Base-by-base conservation (phyloP, 2,888 invertebrate species). In the Thecocarcelia acutangulata region DNA sequence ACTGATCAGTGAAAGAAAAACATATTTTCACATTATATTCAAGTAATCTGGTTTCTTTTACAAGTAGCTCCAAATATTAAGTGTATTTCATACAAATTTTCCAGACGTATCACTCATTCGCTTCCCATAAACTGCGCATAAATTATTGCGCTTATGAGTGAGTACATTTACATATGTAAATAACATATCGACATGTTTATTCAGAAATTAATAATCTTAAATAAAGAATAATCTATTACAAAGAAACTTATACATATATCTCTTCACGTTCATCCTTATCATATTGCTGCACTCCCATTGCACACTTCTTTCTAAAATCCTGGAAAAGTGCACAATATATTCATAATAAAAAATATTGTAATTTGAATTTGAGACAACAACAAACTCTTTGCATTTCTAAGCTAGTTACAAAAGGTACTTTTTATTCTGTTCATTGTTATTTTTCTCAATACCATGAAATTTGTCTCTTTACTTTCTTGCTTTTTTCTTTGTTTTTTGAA, bases 391-490 rank as follows among this genome's bases (percentile, higher is more conserved):
- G 11, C 48, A 48, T 11, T 19, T 9, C 33, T 33, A 33, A 33
- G 33, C 9, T 8, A 9, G 33, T 33, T 33, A 1, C 33, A 33
- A 8, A 33, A 33, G 1, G 3, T 6, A 5, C 6, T 1, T 8
- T 33, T 8, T 33, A 3, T 8, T 33, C 33, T 33, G 8, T 33
- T 28, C 50, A 52, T 42, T 40, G 52, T 40, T 52, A 52, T 21
- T 40, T 42, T 40, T 37, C n/a, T 64, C 11, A 37, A 37, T 50
- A 64, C 12, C 24, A 66, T 52, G 6, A 66, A 66, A 52, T 66
- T 21, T 42, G 52, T 42, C 12, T 52, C 12, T 52, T 11, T 21
- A 19, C 1, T 50, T 40, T n/a, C n/a, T 0, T 64, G 9, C 9
- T 2, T 11, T 37, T 64, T 15, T 50, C n/a, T n/a, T n/a, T n/a